Evolutionary conservation across 2,888 invertebrate genomes (phyloP).

Genomic region (Drosophila infuscata): DNA sequence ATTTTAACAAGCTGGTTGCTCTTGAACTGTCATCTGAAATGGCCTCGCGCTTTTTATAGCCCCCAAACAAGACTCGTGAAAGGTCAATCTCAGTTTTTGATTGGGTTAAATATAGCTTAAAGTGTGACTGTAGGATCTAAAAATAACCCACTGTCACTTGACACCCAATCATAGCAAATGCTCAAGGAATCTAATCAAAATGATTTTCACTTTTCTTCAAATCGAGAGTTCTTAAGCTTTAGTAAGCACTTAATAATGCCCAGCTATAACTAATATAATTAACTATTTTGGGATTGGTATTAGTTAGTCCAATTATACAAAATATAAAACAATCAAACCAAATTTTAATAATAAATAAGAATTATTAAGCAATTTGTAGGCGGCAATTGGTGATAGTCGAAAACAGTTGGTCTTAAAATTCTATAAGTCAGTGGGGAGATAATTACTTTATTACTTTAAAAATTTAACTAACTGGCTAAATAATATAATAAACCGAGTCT

Average conservation of each 20-base stretch:
- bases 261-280: not conserved
- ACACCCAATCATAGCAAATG: constrained; percentile 21
- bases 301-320: not conserved
- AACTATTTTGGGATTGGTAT: not conserved
- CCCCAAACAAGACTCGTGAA: constrained; percentile 13
- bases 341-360: not conserved
- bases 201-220: not conserved
- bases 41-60: constrained; percentile 47
- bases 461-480: not conserved
- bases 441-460: not conserved
- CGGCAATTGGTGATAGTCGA: too few relatives aligned
- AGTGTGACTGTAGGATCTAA: constrained; percentile 35
- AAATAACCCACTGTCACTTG: constrained; percentile 43
- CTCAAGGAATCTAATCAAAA: constrained; percentile 9
- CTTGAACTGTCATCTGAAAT: constrained; percentile 43
- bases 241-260: not conserved
- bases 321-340: not conserved
- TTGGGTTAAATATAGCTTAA: constrained; percentile 59
- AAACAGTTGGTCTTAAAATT: not conserved
- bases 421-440: too few relatives aligned
- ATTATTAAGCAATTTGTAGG: not conserved
- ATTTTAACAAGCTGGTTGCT: constrained; percentile 30
- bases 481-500: not conserved
- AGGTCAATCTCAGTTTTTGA: constrained; percentile 28
- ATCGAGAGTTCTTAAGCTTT: not conserved